Evolutionary conservation across 2,888 invertebrate genomes (phyloP).

Genomic region (Reticulitermes lucifugus): DNA sequence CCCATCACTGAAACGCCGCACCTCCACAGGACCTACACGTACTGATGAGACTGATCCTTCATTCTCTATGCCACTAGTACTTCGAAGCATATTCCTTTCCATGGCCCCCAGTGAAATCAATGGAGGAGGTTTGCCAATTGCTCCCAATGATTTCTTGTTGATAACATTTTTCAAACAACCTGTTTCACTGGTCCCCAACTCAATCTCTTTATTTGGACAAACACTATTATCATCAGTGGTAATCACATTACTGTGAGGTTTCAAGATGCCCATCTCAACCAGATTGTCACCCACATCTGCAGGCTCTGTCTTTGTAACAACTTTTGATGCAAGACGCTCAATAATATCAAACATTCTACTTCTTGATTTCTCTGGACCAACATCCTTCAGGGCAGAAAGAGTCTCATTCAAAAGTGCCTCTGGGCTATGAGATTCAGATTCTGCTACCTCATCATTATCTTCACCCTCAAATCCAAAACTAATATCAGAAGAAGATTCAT

Average conservation of each 20-base stretch:
- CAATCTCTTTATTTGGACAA: neutral
- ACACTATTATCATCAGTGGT: neutral
- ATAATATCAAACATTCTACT: constrained; percentile 24
- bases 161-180: neutral
- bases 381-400: neutral
- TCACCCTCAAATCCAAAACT: neutral
- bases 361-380: neutral
- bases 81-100: neutral
- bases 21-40: constrained; percentile 43
- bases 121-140: constrained; percentile 17
- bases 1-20: neutral
- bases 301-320: neutral
- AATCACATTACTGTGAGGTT: neutral
- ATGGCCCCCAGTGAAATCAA: neutral
- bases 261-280: neutral
- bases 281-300: neutral
- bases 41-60: neutral
- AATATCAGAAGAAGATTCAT: constrained; percentile 16
- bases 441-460: constrained; percentile 3
- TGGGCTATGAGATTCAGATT: constrained; percentile 8
- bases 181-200: neutral
- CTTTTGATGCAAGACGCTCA: constrained; percentile 5
- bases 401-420: neutral
- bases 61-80: neutral
- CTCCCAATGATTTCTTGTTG: neutral